These are phyloP conservation scores for Iguana delicatissima DNA, from an alignment of 2,797 vertebrate species.

Conservation along the genomic window DNA sequence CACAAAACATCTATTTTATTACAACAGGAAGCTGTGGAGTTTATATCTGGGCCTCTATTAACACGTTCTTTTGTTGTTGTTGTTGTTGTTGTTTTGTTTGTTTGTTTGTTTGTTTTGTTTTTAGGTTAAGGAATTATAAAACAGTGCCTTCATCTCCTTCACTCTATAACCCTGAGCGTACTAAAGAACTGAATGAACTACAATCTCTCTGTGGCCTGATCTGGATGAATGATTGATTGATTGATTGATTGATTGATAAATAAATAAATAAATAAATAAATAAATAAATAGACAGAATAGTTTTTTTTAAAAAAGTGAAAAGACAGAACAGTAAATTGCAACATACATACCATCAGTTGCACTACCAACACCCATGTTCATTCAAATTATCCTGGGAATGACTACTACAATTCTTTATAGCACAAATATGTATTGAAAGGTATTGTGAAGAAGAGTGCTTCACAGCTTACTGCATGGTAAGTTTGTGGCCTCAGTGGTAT, in stretches of 20 bases:
- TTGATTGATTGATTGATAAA: no score
- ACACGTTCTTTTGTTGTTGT: neutral
- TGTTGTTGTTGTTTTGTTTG: no score
- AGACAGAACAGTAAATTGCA: neutral
- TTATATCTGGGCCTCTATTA: neutral
- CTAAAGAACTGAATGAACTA: neutral
- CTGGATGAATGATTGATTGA: neutral
- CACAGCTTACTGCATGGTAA: no score
- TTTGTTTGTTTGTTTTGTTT: neutral
- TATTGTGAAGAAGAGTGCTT: neutral
- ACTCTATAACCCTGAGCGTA: neutral
- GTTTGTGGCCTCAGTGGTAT: no score
- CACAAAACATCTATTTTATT: neutral
- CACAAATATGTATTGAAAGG: neutral
- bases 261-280: no score
- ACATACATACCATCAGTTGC: neutral
- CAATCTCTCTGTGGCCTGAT: neutral
- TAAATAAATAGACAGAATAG: no score
- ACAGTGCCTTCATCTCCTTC: neutral
- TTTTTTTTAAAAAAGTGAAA: neutral
- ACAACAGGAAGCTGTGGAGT: neutral
- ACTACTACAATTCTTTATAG: no score
- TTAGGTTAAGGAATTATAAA: neutral
- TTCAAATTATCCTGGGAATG: neutral
- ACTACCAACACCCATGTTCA: neutral